Evolutionary conservation across 2,797 vertebrate genomes (phyloP).

Genomic region (Brachyalestes nurse): DNA sequence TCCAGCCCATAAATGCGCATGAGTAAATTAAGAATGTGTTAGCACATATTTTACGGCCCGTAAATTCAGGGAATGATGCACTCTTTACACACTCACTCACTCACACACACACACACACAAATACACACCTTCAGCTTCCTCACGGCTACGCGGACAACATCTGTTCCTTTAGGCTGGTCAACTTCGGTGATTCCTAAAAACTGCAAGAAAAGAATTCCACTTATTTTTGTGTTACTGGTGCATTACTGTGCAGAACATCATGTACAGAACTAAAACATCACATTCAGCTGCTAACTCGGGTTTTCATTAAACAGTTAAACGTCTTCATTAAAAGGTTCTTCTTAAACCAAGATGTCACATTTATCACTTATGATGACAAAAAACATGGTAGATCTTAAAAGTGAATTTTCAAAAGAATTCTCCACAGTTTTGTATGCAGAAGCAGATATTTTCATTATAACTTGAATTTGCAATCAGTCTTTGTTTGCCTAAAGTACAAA

Average conservation of each 20-base stretch:
- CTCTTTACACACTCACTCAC: too few relatives aligned
- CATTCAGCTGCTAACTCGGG: too few relatives aligned
- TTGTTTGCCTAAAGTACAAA: too few relatives aligned
- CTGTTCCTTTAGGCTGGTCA: slow-evolving; percentile 89
- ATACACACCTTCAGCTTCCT: slow-evolving; percentile 85
- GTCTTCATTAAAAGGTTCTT: too few relatives aligned
- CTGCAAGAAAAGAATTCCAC: slow-evolving; percentile 51
- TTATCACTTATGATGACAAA: too few relatives aligned
- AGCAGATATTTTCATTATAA: too few relatives aligned
- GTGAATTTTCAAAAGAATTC: too few relatives aligned
- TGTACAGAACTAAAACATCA: not conserved
- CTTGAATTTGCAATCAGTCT: too few relatives aligned
- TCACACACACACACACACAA: not conserved
- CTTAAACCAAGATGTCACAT: too few relatives aligned
- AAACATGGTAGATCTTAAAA: too few relatives aligned
- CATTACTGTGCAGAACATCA: not conserved
- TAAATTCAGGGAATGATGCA: slow-evolving; percentile 5
- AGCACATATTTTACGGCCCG: slow-evolving; percentile 3
- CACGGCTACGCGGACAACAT: slow-evolving; percentile 86
- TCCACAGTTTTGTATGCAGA: too few relatives aligned
- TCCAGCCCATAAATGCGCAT: slow-evolving; percentile 19
- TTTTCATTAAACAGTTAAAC: too few relatives aligned
- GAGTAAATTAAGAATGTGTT: slow-evolving; percentile 1
- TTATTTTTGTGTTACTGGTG: not conserved
- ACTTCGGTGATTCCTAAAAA: slow-evolving; percentile 89